A percentile compares a stretch with the other conserved stretches of the same genome.
These are phyloP conservation scores for Carlito syrichta DNA, from an alignment of 2,113 vertebrate species.

Conservation along the genomic window DNA sequence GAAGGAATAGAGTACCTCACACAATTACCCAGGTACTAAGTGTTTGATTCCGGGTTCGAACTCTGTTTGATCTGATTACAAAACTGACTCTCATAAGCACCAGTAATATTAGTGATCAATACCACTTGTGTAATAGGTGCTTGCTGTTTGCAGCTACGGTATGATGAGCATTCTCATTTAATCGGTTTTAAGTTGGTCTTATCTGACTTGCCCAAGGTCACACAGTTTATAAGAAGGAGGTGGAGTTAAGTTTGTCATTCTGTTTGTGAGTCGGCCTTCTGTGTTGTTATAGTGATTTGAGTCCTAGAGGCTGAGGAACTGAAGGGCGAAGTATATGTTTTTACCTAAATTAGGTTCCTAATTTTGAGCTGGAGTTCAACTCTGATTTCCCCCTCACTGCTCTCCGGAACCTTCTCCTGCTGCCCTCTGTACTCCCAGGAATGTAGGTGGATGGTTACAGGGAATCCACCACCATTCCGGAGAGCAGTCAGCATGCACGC, in stretches of 20 bases:
- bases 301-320: background rate
- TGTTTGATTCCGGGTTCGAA: background rate
- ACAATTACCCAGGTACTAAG: background rate
- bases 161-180: background rate
- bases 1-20: background rate
- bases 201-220: background rate
- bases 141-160: background rate
- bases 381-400: background rate
- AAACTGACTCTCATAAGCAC: background rate
- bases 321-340: background rate
- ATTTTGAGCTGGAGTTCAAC: background rate
- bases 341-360: background rate
- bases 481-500: background rate
- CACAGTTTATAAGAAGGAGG: background rate
- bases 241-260: background rate
- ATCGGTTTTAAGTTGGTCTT: background rate
- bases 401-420: background rate
- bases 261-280: background rate
- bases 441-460: background rate
- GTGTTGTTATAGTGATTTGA: background rate
- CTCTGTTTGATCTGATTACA: background rate
- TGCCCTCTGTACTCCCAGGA: background rate
- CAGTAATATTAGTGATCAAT: background rate
- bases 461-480: background rate
- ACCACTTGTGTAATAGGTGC: background rate